phyloP scores from a whole-genome alignment of 2,797 vertebrate species.

The Tokudaia tokunoshimensis region DNA sequence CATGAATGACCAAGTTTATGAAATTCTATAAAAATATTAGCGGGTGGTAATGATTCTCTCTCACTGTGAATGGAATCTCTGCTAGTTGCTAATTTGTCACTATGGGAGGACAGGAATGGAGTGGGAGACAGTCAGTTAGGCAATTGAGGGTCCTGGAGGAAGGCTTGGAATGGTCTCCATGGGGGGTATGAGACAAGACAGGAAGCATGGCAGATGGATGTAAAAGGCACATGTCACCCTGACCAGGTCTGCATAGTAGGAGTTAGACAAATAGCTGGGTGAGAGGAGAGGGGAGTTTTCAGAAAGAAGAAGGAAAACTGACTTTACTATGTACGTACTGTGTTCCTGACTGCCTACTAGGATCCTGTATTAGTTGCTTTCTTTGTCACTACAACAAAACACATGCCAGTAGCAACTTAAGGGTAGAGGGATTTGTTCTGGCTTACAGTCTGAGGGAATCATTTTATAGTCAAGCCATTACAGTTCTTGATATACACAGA shows the following conservation, averaged over 20 bases:
- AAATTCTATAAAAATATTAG: slow-evolving; percentile 84
- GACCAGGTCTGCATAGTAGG: background rate
- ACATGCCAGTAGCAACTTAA: background rate
- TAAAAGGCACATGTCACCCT: background rate
- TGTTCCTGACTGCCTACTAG: background rate
- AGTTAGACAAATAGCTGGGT: background rate
- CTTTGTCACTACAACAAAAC: background rate
- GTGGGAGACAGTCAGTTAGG: background rate
- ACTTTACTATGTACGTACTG: background rate
- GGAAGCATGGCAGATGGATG: background rate
- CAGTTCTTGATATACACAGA: too few species aligned
- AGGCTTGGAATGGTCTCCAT: background rate
- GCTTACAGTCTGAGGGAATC: background rate
- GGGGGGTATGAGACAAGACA: background rate
- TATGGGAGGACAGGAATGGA: background rate
- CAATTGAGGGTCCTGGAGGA: background rate
- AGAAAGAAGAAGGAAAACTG: background rate
- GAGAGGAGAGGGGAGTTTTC: background rate
- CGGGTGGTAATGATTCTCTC: slow-evolving; percentile 73
- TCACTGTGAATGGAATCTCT: slow-evolving; percentile 65
- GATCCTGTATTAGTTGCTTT: background rate
- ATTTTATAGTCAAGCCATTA: background rate
- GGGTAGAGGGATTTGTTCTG: background rate
- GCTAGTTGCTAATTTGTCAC: slow-evolving; percentile 65
- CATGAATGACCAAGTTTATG: slow-evolving; percentile 78